Evolutionary conservation across 2,797 vertebrate genomes (phyloP).

Genomic region (Hipposideros larvatus): DNA sequence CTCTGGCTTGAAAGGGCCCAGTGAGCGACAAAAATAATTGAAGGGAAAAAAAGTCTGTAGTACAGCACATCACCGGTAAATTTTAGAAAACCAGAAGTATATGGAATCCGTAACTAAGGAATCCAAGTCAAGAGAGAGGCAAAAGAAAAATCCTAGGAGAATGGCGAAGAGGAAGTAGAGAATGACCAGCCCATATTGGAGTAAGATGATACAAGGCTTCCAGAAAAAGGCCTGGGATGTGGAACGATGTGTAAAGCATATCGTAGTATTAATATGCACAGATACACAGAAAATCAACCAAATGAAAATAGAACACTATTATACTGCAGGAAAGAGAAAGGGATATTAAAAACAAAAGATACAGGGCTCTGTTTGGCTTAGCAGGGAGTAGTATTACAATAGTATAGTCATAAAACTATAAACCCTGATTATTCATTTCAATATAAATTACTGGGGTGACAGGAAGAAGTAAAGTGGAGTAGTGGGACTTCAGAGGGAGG

Average conservation of each 20-base stretch:
- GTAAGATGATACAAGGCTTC: not conserved
- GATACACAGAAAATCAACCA: not conserved
- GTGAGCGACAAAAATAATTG: not conserved
- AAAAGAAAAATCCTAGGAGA: not conserved
- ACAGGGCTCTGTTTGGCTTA: not conserved
- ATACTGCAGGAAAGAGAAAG: not conserved
- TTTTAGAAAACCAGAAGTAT: conserved; percentile 48
- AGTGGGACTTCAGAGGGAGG: not conserved
- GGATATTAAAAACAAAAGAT: not conserved
- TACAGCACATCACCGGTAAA: not conserved
- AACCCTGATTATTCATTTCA: not conserved
- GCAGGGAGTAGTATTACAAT: not conserved
- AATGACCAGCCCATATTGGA: not conserved
- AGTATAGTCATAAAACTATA: not conserved
- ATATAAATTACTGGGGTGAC: not conserved
- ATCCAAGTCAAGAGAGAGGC: not conserved
- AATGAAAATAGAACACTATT: not conserved
- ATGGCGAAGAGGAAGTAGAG: not conserved
- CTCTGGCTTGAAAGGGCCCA: not conserved
- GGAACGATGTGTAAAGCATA: not conserved
- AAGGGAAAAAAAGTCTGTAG: not conserved
- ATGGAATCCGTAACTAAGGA: not conserved
- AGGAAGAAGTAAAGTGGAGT: not conserved
- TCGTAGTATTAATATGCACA: not conserved
- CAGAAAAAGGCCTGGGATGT: not conserved